phyloP scores from a whole-genome alignment of 2,113 vertebrate genomes.

The Desmodus rotundus region DNA sequence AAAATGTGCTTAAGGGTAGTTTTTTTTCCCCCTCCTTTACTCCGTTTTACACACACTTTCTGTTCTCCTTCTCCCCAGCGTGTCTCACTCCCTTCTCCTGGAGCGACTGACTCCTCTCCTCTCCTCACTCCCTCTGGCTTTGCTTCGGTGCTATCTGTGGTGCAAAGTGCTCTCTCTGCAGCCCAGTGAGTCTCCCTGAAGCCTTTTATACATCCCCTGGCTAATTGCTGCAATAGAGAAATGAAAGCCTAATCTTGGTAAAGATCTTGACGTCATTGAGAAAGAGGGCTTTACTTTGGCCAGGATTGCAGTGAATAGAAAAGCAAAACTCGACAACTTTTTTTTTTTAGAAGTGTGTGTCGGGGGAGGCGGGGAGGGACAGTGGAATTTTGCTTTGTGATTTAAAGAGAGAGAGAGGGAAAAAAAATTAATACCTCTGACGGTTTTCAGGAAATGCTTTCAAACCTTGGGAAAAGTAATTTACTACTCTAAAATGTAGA shows the following conservation, averaged over 20 bases:
- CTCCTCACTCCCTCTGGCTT: conserved; percentile 70
- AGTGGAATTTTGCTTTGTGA: conserved; percentile 81
- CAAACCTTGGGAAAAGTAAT: conserved; percentile 73
- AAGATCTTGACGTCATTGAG: conserved; percentile 94
- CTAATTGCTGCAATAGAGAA: conserved; percentile 91
- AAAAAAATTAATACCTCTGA: conserved; percentile 60
- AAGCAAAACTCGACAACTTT: conserved; percentile 85
- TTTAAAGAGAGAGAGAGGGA: conserved; percentile 68
- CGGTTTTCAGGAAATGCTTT: conserved; percentile 73
- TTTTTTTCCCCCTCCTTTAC: conserved; percentile 27
- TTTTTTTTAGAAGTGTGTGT: conserved; percentile 59
- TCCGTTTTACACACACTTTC: conserved; percentile 81
- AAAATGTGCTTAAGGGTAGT: conserved; percentile 79
- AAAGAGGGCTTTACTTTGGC: conserved; percentile 90
- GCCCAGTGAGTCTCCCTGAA: conserved; percentile 84
- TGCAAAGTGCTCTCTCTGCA: conserved; percentile 83
- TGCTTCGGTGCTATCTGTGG: conserved; percentile 79
- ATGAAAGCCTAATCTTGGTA: conserved; percentile 92
- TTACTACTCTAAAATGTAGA: conserved; percentile 64
- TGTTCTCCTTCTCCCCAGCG: conserved; percentile 51
- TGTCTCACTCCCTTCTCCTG: conserved; percentile 51
- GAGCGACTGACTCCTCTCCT: conserved; percentile 62
- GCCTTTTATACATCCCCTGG: conserved; percentile 90
- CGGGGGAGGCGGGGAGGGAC: conserved; percentile 46
- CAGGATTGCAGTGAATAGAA: conserved; percentile 85